These are phyloP conservation scores for Netelia inedita DNA, from an alignment of 2,888 invertebrate genomes.

Conservation along the genomic window DNA sequence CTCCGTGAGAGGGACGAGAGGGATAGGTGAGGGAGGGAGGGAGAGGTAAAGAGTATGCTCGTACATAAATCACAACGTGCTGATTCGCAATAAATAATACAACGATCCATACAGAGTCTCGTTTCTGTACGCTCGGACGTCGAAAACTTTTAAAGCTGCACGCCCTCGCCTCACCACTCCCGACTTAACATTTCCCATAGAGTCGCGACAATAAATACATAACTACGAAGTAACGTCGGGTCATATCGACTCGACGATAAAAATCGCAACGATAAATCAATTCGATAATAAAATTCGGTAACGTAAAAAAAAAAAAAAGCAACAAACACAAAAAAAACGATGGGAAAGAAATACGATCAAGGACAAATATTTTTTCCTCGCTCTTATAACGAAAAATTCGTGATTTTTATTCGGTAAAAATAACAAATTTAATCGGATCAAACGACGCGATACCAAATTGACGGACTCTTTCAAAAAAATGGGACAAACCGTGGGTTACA, in stretches of 20 bases:
- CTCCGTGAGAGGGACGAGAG: conserved; percentile 5
- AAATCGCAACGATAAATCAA: conserved; percentile 16
- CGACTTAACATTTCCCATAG: conserved; percentile 54
- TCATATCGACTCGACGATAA: conserved; percentile 12
- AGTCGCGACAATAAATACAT: conserved; percentile 36
- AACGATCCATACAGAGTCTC: conserved; percentile 63
- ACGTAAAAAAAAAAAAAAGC: not conserved
- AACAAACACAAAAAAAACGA: not conserved
- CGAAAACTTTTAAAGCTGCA: conserved; percentile 67
- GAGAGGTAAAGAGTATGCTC: conserved; percentile 61
- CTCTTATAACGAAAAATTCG: not conserved
- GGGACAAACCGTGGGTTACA: not conserved
- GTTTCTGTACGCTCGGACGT: conserved; percentile 44
- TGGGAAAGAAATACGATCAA: not conserved
- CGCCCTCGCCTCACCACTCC: conserved; percentile 49
- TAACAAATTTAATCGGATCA: not conserved
- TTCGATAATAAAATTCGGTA: not conserved
- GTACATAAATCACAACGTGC: conserved; percentile 76
- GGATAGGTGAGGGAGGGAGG: conserved; percentile 21
- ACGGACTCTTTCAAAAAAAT: not conserved
- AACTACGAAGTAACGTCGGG: not conserved
- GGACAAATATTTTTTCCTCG: not conserved
- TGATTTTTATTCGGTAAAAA: not conserved
- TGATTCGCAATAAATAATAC: conserved; percentile 78
- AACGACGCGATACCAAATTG: not conserved